Percentiles rank a stretch among this genome's conserved stretches.
phyloP scores from a whole-genome alignment of 2,888 invertebrate genomes.

The Synergus gifuensis region DNA sequence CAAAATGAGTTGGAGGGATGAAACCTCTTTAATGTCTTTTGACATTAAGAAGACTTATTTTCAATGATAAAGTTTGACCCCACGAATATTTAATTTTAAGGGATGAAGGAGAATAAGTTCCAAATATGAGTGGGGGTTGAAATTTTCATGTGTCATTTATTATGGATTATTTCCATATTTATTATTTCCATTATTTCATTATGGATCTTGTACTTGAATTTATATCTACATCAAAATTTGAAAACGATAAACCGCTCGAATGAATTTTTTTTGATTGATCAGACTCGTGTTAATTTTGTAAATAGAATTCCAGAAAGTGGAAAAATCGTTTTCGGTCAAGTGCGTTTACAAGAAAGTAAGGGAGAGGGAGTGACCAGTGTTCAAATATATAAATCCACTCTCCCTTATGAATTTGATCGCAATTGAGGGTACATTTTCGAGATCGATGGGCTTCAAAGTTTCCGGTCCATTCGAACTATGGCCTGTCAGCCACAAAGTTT shows the following conservation, averaged over 20 bases:
- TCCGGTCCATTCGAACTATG: conserved; percentile 47
- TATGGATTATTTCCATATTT: too few relatives aligned
- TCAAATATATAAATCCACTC: conserved; percentile 1
- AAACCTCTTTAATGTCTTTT: too few relatives aligned
- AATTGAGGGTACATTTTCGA: neutral
- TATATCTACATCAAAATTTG: neutral
- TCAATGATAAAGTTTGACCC: too few relatives aligned
- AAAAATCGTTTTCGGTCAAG: neutral
- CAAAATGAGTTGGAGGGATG: too few relatives aligned
- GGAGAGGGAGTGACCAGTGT: neutral
- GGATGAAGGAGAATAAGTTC: too few relatives aligned
- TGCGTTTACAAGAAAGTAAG: neutral
- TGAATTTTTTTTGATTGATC: neutral
- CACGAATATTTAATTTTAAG: too few relatives aligned
- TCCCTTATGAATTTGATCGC: conserved; percentile 17
- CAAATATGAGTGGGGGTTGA: too few relatives aligned
- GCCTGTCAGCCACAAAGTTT: conserved; percentile 50
- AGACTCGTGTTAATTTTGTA: conserved; percentile 7
- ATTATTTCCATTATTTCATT: too few relatives aligned
- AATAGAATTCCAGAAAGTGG: neutral
- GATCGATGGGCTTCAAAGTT: conserved; percentile 49
- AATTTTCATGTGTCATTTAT: too few relatives aligned
- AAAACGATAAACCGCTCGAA: neutral
- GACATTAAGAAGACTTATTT: too few relatives aligned
- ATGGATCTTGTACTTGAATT: neutral